Base-by-base conservation (phyloP, 2,888 invertebrate species). In the Xylota sylvarum region DNA sequence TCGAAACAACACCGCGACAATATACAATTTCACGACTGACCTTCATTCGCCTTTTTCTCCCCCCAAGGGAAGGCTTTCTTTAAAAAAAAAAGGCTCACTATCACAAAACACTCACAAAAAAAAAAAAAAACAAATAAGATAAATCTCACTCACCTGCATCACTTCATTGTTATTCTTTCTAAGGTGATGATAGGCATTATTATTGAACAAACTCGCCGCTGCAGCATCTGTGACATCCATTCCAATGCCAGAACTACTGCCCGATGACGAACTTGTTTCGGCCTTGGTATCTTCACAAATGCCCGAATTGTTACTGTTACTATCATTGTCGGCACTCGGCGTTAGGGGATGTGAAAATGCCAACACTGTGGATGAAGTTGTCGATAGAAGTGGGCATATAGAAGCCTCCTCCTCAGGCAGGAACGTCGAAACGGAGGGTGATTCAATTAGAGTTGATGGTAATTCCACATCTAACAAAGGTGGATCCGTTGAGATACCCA, bases 301-400 rank as follows among this genome's bases (percentile, higher is more conserved):
- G 0, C 89, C 90, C 50, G 90, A 90, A 46, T 88, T 89, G 48
- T 89, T 89, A 80, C 94, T 94, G 50, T 93, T 93, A 56, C 90
- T 93, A 88, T 94, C 93, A 89, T 93, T 93, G 90, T 94, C 93
- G 89, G 93, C 93, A 90, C 93, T 94, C 76, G 94, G 94, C 5
- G 94, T 94, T 0, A 94, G 91, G 27, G 94, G 94, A 90, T 95
- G 94, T 76, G 94, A 94, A 88, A 94, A 94, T 72, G 94, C 94
- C 60, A 94, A 91, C 12, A 93, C 93, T 10, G 93, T 93, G n/a
- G 95, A 94, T 0, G 94, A 95, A 5, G 95, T 95, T 32, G 94
- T 95, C 19, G 94, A 93, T 48, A 96, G 90, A 48, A 95, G 92
- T 52, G 95, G 94, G 90, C 95, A 95, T 88, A 95, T 95, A 64